These are phyloP conservation scores for Drosophila albomicans DNA, from an alignment of 1,140 invertebrate species.

Conservation along the genomic window DNA sequence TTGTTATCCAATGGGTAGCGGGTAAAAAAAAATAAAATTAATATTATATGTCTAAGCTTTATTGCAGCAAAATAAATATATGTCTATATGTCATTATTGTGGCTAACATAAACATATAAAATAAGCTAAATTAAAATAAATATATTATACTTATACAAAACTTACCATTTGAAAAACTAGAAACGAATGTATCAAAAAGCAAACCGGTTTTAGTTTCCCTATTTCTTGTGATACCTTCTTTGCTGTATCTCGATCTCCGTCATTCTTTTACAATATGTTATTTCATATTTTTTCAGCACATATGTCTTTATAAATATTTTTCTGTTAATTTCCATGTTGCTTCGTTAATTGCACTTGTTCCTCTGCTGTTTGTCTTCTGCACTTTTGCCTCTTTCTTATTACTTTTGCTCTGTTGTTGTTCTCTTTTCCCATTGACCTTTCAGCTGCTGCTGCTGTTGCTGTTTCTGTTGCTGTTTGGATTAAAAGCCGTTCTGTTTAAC, in stretches of 20 bases:
- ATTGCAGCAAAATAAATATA: no score
- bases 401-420: not conserved
- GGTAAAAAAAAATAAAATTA: no score
- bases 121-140: no score
- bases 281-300: constrained; percentile 37
- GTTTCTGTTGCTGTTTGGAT: constrained; percentile 43
- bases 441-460: constrained; percentile 23
- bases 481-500: constrained; percentile 58
- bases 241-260: not conserved
- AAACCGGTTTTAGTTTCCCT: no score
- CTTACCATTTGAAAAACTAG: no score
- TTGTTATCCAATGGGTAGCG: no score
- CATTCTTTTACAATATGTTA: constrained; percentile 3
- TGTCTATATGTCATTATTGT: no score
- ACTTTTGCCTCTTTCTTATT: not conserved
- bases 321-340: constrained; percentile 43
- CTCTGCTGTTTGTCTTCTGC: constrained; percentile 23
- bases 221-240: not conserved
- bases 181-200: no score
- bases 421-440: constrained; percentile 50
- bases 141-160: no score
- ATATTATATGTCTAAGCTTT: no score
- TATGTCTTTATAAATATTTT: constrained; percentile 25
- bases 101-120: no score
- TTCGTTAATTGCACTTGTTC: constrained; percentile 45